Base-by-base conservation (phyloP, 2,888 invertebrate species). In the Chaetogeoica ovagalla region DNA sequence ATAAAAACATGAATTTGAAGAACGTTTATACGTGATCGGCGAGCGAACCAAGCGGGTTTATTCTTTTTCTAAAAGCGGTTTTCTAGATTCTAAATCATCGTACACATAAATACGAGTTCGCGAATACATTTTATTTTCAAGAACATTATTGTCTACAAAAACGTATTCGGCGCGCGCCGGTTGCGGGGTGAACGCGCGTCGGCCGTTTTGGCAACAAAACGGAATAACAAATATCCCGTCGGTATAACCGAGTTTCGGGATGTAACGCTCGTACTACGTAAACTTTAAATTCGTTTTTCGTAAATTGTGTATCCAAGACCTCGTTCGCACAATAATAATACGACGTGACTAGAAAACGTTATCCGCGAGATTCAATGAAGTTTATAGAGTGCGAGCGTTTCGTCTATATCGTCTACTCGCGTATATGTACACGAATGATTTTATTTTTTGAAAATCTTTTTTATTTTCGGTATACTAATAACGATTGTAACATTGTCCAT, bases 211-310 rank as follows among this genome's bases (percentile, higher is more conserved):
- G 63, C 63, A 74, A 74, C 73, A 63, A 74, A 74, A 63, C 63
- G 30, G 73, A 74, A 74, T 74, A 74, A 74, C 73, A 73, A 73
- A 73, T 52, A 73, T 63, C 48, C 63, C 6, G 52, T 48, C 63
- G 11, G 52, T 48, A 73, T 63, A 74, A 74, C 52, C 6, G 37
- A 74, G 37, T 74, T 74, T 74, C 55, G 55, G 55, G 55, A 48
- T 55, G 52, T 30, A 55, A 8, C n/a, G 9, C 48, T 48, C 21
- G 55, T 70, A n/a, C 37, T 37, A 52, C 37, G 63, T 55, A 52
- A 55, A 74, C 63, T 63, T 63, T 74, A 63, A 63, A 74, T 74
- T 74, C 73, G 63, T 55, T 74, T 63, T 63, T 55, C 39, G 73
- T 55, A 65, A 74, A 74, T 74, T 65, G 37, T 52, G 43, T 55